Evolutionary conservation across 2,113 vertebrate species (phyloP), one percentile per base, ranked within the genome.

Genomic region (Lagopus leucura): DNA sequence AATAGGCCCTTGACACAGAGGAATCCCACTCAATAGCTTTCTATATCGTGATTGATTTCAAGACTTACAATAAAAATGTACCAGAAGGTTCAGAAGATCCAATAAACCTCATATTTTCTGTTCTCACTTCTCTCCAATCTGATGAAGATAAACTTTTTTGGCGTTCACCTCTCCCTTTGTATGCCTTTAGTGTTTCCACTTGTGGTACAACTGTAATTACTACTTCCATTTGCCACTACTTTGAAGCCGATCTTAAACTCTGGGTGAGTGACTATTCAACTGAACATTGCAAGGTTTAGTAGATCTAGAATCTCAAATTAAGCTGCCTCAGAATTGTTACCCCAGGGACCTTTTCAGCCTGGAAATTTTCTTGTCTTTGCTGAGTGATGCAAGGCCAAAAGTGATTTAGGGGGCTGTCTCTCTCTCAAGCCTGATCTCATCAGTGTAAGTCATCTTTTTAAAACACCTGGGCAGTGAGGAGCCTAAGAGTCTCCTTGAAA

Each of bases 1-100:
- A 94, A 80, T 28, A 63, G 72, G 72, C 92, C 89, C 75, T 83
- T 93, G 91, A 81, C 89, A 83, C 57, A 74, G 72, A 89, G 76
- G 65, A 90, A 81, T 75, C 48, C 48, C 34, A 34, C 77, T 65
- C 88, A 72, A 22, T 12, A 42, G 8, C 69, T 83, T 40, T 48
- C 88, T 93, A 3, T 21, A 71, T 32, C 50, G 16, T 67, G 45
- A 36, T 8, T 67, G 50, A 80, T 94, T 83, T 70, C 45, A 64
- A 64, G 50, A 54, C 27, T 64, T 8, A 6, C 30, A 34, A 57
- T 42, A 61, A 71, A 91, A 78, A 75, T 15, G 16, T 36, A 34
- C 14, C 3, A 2, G 76, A 88, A 64, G 18, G 16, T 81, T 81
- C 57, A 90, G 52, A 88, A 86, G 43, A 72, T 70, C 70, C 66